phyloP scores from a whole-genome alignment of 1,140 invertebrate genomes.

The Apis laboriosa region DNA sequence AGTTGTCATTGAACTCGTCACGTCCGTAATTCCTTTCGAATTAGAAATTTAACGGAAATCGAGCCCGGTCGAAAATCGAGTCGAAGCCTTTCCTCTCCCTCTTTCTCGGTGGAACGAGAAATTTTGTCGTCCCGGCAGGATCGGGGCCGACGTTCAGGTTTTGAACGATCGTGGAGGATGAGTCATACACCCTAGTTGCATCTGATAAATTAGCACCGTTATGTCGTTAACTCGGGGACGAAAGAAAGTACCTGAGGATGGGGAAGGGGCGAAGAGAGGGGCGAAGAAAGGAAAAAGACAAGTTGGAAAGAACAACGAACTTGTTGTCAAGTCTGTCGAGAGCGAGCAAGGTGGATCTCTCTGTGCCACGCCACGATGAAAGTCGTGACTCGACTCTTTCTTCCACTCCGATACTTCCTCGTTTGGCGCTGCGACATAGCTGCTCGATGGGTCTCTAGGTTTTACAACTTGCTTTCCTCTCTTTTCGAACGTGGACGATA shows the following conservation, averaged over 20 bases:
- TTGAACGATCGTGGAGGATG: constrained; percentile 22
- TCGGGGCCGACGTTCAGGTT: background rate
- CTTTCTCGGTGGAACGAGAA: too few species aligned
- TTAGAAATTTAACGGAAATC: too few species aligned
- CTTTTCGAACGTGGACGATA: constrained; percentile 43
- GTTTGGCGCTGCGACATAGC: constrained; percentile 37
- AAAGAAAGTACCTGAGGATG: constrained; percentile 21
- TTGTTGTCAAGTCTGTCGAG: constrained; percentile 24
- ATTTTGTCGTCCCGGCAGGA: background rate
- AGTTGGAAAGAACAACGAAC: constrained; percentile 33
- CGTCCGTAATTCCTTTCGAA: too few species aligned
- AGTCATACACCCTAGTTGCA: constrained; percentile 39
- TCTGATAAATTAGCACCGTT: constrained; percentile 59
- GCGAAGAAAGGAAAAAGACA: constrained; percentile 1
- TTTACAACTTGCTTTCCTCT: constrained; percentile 31
- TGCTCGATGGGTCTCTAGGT: constrained; percentile 10
- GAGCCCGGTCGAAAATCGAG: background rate
- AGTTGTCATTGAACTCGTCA: background rate
- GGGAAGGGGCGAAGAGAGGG: constrained; percentile 21
- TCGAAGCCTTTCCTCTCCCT: background rate
- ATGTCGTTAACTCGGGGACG: constrained; percentile 39
- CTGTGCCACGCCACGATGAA: constrained; percentile 54
- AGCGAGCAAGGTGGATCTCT: constrained; percentile 55
- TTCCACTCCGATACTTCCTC: constrained; percentile 55
- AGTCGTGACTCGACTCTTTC: constrained; percentile 62